A percentile compares a stretch with the other conserved stretches of the same genome.
phyloP scores from a whole-genome alignment of 2,888 invertebrate species.

The Sclerodermus sp. region DNA sequence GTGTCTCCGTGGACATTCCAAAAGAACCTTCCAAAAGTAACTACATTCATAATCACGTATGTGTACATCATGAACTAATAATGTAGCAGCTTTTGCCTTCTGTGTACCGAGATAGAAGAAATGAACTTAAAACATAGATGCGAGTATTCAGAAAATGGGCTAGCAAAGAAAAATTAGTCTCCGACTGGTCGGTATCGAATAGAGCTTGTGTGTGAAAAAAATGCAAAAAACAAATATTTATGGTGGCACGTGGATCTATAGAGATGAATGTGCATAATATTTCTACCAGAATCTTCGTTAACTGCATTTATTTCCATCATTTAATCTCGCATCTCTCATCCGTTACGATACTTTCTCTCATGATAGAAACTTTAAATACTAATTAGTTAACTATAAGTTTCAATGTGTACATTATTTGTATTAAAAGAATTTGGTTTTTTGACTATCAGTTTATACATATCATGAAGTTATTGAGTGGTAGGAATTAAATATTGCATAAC shows the following conservation, averaged over 20 bases:
- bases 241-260: neutral
- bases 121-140: slow-evolving; percentile 25
- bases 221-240: slow-evolving; percentile 11
- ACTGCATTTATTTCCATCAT: neutral
- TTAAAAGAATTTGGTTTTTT: slow-evolving; percentile 10
- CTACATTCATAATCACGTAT: slow-evolving; percentile 27
- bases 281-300: slow-evolving; percentile 15
- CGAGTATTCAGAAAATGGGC: slow-evolving; percentile 1
- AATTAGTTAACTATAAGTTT: no score
- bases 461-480: slow-evolving; percentile 8
- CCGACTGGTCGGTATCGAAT: slow-evolving; percentile 27
- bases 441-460: slow-evolving; percentile 26
- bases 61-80: slow-evolving; percentile 28
- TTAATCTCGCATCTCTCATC: neutral
- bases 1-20: slow-evolving; percentile 39
- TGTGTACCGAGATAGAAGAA: slow-evolving; percentile 26
- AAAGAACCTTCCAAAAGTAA: slow-evolving; percentile 19
- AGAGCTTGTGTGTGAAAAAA: slow-evolving; percentile 23
- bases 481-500: no score
- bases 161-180: slow-evolving; percentile 7
- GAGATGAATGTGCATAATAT: slow-evolving; percentile 12
- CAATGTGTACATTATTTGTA: neutral
- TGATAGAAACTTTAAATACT: no score
- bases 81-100: slow-evolving; percentile 35
- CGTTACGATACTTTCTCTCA: no score